Evolutionary conservation across 2,888 invertebrate genomes (phyloP).

Genomic region (Amblyjoppa fuscipennis): DNA sequence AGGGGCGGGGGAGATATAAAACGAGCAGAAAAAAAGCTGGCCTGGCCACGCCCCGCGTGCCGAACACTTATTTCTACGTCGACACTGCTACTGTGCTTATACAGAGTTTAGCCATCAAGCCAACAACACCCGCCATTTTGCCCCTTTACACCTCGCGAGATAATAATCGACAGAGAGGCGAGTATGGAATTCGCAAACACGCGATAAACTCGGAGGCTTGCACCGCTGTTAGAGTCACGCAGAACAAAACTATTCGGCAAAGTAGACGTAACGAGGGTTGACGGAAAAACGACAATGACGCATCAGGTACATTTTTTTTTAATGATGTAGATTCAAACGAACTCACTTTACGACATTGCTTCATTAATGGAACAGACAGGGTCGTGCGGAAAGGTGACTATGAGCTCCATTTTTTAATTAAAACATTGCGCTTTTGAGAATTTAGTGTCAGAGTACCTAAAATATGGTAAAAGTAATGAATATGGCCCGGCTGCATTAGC

Average conservation of each 20-base stretch:
- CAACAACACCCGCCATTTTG: constrained; percentile 72
- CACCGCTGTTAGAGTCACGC: constrained; percentile 35
- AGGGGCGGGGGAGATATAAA: neutral
- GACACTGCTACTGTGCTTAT: constrained; percentile 4
- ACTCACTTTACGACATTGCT: neutral
- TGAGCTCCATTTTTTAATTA: neutral
- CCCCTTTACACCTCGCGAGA: constrained; percentile 74
- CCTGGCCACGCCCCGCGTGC: constrained; percentile 68
- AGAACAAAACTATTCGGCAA: constrained; percentile 36
- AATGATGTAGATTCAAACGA: constrained; percentile 14
- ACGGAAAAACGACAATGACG: constrained; percentile 16
- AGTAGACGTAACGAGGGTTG: constrained; percentile 19
- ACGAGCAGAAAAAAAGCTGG: constrained; percentile 10
- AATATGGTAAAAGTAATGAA: too few species aligned
- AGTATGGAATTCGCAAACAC: constrained; percentile 34
- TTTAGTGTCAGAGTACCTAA: neutral
- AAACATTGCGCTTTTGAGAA: neutral
- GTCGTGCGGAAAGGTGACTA: neutral
- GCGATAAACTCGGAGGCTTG: constrained; percentile 33
- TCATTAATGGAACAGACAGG: neutral
- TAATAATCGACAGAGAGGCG: constrained; percentile 65
- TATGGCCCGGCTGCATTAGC: too few species aligned
- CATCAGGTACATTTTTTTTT: constrained; percentile 2
- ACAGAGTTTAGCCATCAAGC: constrained; percentile 4
- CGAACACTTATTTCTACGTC: constrained; percentile 64